Evolutionary conservation across 2,113 vertebrate genomes (phyloP), one percentile per base, ranked within the genome.

Genomic region (Talpa occidentalis): DNA sequence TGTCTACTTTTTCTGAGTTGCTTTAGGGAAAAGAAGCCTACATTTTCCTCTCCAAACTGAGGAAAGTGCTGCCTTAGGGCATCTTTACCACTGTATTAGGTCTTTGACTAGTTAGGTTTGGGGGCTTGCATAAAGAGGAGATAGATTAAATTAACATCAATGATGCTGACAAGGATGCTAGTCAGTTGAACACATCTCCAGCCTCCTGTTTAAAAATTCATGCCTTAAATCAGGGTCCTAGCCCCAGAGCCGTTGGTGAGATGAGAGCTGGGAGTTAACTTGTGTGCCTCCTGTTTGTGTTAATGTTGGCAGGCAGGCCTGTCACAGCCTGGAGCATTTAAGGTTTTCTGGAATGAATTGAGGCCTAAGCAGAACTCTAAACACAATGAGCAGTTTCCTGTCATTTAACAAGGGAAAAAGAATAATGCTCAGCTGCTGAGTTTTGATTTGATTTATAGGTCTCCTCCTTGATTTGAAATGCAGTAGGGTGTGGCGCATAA

Each of bases 301-400:
- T 83, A 66, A 16, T 88, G 28, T 84, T 96, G 93, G 87, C 91
- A 91, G 69, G 42, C 17, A 12, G 8, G 17, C 67, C 73, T 82
- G 80, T 91, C 66, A 91, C 67, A 90, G 59, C 35, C 78, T 56
- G n/a, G 56, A 92, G 69, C 86, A 73, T 78, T 84, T 94, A 35
- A 85, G 91, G 40, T 87, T 80, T 24, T 95, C 59, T 76, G 90
- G 54, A 69, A 44, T 93, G 24, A 87, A 92, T 0, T 47, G 92
- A 52, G 4, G 26, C 94, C 89, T 92, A 54, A 94, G 28, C 30
- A 94, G 64, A 94, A 47, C 28, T 77, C 1, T 72, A 86, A 89
- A 91, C 47, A 92, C 32, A 94, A 95, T 94, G 81, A 94, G 30
- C 37, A 47, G 49, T 84, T 92, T 97, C 83, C 70, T 96, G 49